Conservation (phyloP, 2,113 vertebrate species). For the Dendrocopos noguchii region DNA sequence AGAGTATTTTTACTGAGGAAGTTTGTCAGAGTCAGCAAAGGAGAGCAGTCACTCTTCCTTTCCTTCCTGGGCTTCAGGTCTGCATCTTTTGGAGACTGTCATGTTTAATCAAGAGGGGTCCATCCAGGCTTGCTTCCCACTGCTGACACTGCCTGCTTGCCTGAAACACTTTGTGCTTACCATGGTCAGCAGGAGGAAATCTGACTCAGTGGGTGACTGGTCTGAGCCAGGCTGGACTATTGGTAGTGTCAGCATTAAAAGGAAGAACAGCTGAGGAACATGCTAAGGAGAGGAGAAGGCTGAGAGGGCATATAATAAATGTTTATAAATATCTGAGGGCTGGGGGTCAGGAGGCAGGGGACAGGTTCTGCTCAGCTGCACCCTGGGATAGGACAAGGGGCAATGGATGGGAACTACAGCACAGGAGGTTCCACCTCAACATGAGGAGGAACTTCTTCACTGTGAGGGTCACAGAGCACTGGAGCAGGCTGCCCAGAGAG, state of each 20-base stretch:
- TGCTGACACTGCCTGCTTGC: neutral
- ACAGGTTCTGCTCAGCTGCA: too few relatives aligned
- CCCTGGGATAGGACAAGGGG: too few relatives aligned
- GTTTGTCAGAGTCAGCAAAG: neutral
- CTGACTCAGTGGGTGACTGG: neutral
- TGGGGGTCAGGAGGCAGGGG: too few relatives aligned
- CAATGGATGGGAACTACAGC: too few relatives aligned
- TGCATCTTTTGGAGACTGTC: neutral
- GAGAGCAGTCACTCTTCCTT: neutral
- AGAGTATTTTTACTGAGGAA: neutral
- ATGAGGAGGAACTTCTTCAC: too few relatives aligned
- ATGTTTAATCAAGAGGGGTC: neutral
- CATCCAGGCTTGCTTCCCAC: neutral
- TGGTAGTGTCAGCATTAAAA: neutral
- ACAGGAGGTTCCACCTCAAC: too few relatives aligned
- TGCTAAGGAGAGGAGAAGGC: too few relatives aligned
- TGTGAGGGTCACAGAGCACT: too few relatives aligned
- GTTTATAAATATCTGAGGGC: too few relatives aligned
- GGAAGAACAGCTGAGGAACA: neutral
- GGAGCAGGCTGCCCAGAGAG: too few relatives aligned
- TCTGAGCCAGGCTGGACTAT: neutral
- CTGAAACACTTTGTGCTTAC: accelerated
- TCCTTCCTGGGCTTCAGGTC: neutral
- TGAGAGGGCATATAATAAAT: too few relatives aligned
- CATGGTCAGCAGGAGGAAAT: neutral